Base-by-base conservation (phyloP, 2,888 invertebrate genomes). In the Leptopilina myrica region DNA sequence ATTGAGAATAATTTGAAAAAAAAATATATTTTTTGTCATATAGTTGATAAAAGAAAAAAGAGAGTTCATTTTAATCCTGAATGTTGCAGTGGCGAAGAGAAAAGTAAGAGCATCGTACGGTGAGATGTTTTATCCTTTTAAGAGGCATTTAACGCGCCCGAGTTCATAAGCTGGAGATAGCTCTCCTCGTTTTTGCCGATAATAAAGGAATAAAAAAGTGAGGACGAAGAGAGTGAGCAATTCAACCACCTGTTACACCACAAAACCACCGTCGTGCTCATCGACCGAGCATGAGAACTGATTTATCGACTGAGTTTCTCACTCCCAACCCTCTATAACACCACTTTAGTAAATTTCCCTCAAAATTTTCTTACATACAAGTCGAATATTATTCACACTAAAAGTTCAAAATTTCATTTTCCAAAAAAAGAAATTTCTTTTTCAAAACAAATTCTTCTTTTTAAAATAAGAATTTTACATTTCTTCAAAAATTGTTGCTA, bases 191-290 rank as follows among this genome's bases (percentile, higher is more conserved):
- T 90, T 89, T 89, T 87, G 86, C 88, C 87, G 73, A 73, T 88
- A 88, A 90, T 90, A 90, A 90, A 89, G 87, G 89, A 90, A 88
- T 88, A 89, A 90, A 89, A 89, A 89, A 86, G 84, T 84, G 69
- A 76, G 76, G 78, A 84, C 84, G 85, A 86, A 88, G 88, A 87
- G 89, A 89, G 89, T 87, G 89, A 88, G 89, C 89, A 88, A 87
- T 88, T 87, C 89, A 89, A 90, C 90, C 90, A 90, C 90, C 90
- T 90, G 90, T 90, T 90, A 89, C 89, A 85, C 89, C 85, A 86
- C 86, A 87, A 88, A 89, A 88, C 87, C 87, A 88, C 87, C 87
- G 85, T 83, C 81, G 82, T 78, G 81, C 79, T 82, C 79, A 84
- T 87, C 89, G 88, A 87, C 88, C 86, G 87, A 89, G 88, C 86